Conservation (phyloP, 2,113 vertebrate species). For the Willisornis vidua region DNA sequence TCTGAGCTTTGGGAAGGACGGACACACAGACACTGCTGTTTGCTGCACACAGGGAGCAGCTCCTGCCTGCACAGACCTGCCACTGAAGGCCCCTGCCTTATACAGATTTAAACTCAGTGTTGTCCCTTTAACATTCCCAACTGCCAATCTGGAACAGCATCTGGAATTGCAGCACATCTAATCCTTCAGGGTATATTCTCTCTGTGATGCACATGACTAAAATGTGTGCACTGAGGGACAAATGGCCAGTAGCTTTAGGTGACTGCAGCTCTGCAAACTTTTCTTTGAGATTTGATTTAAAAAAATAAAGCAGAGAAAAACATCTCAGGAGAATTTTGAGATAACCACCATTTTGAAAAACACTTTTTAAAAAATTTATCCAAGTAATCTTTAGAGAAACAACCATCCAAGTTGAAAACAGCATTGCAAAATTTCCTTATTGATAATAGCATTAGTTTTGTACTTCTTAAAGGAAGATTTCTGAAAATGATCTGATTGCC, state of each 20-base stretch:
- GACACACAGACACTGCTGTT: fast-evolving
- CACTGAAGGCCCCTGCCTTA: background rate
- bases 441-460: background rate
- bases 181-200: conserved; percentile 11
- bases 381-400: background rate
- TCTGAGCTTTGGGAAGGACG: fast-evolving
- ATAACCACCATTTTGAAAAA: background rate
- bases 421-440: background rate
- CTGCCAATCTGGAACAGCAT: conserved; percentile 29
- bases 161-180: conserved; percentile 25
- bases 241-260: background rate
- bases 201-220: background rate
- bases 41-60: background rate
- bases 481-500: background rate
- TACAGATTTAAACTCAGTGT: background rate
- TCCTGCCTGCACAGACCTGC: no score
- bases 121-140: background rate
- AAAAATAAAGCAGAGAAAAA: background rate
- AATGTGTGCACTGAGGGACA: background rate
- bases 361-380: fast-evolving
- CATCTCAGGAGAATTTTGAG: background rate
- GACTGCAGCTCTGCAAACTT: background rate
- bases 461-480: background rate
- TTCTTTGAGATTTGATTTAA: background rate
- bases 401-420: background rate